Evolutionary conservation across 1,140 invertebrate species (phyloP).

Genomic region (Pseudomyrmex cubaensis): DNA sequence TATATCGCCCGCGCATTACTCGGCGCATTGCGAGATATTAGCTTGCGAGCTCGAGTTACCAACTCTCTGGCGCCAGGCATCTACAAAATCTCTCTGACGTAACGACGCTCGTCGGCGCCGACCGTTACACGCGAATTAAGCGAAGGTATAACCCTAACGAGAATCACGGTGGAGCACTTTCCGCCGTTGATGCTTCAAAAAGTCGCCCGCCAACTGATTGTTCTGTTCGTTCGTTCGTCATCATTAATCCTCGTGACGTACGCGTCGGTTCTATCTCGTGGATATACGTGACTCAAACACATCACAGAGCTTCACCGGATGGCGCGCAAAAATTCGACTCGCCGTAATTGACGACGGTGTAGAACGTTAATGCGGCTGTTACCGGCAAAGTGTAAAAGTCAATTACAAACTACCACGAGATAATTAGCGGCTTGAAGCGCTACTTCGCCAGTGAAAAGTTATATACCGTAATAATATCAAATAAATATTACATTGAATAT

Average conservation of each 20-base stretch:
- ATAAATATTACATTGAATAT: background rate
- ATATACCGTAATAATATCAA: background rate
- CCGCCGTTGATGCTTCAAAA: constrained; percentile 24
- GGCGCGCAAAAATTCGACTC: constrained; percentile 36
- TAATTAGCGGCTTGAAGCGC: constrained; percentile 13
- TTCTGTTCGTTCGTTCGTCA: constrained; percentile 35
- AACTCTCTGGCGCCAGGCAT: constrained; percentile 55
- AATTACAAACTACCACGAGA: constrained; percentile 29
- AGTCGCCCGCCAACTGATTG: constrained; percentile 55
- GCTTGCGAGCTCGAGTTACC: constrained; percentile 65
- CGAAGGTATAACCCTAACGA: constrained; percentile 7
- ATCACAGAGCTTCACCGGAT: background rate
- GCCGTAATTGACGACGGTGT: constrained; percentile 36
- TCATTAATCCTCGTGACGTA: constrained; percentile 57
- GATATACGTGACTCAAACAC: constrained; percentile 28
- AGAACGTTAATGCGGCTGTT: constrained; percentile 21
- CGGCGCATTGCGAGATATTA: constrained; percentile 61
- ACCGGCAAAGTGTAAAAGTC: constrained; percentile 37
- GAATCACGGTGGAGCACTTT: constrained; percentile 55
- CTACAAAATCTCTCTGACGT: constrained; percentile 67
- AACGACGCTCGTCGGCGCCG: constrained; percentile 15
- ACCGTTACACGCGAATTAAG: constrained; percentile 66
- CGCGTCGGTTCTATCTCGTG: constrained; percentile 26
- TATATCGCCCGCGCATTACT: constrained; percentile 62
- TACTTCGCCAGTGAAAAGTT: background rate